phyloP scores from a whole-genome alignment of 2,888 invertebrate genomes.

The Allolobophora icterica region DNA sequence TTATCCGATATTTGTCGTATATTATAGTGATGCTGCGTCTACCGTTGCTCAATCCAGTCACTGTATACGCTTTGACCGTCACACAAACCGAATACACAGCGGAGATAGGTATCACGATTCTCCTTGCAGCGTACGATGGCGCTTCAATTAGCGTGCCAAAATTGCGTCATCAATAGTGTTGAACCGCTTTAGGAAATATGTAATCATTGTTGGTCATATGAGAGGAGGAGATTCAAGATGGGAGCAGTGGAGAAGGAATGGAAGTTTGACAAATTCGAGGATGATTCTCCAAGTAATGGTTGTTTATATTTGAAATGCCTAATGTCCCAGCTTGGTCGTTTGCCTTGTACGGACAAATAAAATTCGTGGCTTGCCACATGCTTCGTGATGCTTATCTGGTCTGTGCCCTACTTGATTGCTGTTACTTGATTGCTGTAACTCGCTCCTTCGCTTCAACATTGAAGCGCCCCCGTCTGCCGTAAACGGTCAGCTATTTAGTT shows the following conservation, averaged over 20 bases:
- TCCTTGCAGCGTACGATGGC: no score
- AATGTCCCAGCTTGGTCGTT: background rate
- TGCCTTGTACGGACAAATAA: background rate
- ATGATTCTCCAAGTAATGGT: conserved; percentile 62
- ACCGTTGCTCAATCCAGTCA: no score
- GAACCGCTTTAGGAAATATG: background rate
- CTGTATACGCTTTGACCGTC: no score
- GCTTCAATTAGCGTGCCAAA: no score
- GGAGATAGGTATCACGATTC: no score
- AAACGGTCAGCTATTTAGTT: no score
- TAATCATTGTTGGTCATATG: background rate
- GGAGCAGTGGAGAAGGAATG: conserved; percentile 53
- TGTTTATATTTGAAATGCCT: background rate
- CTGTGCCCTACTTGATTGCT: background rate
- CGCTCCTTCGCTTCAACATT: background rate
- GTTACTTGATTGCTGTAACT: background rate
- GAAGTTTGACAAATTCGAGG: conserved; percentile 66
- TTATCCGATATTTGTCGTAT: no score
- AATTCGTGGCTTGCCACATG: background rate
- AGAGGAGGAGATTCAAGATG: conserved; percentile 37
- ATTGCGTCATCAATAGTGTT: background rate
- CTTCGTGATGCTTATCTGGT: background rate
- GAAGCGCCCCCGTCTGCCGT: background rate
- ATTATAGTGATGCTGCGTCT: no score
- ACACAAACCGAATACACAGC: no score